A percentile compares a stretch with the other conserved stretches of the same genome.
Evolutionary conservation across 2,888 invertebrate species (phyloP).

Genomic region (Cosmorhoe ocellata): DNA sequence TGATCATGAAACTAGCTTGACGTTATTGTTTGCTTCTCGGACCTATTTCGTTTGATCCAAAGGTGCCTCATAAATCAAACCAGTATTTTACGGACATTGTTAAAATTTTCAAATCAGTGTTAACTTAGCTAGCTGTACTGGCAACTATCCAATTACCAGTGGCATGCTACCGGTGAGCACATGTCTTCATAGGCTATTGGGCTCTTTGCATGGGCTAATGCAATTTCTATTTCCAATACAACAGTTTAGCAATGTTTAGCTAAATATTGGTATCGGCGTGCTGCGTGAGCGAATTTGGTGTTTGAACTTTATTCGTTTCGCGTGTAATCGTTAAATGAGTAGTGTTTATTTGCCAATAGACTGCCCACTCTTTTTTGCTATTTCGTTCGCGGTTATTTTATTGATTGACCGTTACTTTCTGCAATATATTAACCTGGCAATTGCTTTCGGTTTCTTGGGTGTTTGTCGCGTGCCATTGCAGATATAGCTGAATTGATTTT

Average conservation of each 20-base stretch:
- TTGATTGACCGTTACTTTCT: conserved; percentile 1
- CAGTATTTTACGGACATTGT: too few species aligned
- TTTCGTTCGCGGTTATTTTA: conserved; percentile 10
- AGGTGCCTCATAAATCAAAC: too few species aligned
- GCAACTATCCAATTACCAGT: too few species aligned
- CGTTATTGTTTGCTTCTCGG: too few species aligned
- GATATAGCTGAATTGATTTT: too few species aligned
- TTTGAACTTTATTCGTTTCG: conserved; percentile 18
- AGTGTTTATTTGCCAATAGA: conserved; percentile 20
- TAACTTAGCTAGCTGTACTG: too few species aligned
- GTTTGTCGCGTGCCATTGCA: not conserved
- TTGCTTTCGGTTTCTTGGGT: not conserved
- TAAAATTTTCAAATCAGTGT: too few species aligned
- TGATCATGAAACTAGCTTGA: too few species aligned
- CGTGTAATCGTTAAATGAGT: conserved; percentile 8
- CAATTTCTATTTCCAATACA: conserved; percentile 26
- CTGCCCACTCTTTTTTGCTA: conserved; percentile 4
- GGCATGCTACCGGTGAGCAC: too few species aligned
- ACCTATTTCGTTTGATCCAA: too few species aligned
- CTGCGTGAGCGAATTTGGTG: conserved; percentile 18
- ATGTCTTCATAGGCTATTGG: too few species aligned
- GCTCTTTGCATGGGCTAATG: too few species aligned
- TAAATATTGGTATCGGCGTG: conserved; percentile 30
- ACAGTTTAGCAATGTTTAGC: conserved; percentile 32
- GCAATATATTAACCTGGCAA: not conserved